Evolutionary conservation across 1,140 invertebrate species (phyloP).

Genomic region (Zaprionus tsacasi): DNA sequence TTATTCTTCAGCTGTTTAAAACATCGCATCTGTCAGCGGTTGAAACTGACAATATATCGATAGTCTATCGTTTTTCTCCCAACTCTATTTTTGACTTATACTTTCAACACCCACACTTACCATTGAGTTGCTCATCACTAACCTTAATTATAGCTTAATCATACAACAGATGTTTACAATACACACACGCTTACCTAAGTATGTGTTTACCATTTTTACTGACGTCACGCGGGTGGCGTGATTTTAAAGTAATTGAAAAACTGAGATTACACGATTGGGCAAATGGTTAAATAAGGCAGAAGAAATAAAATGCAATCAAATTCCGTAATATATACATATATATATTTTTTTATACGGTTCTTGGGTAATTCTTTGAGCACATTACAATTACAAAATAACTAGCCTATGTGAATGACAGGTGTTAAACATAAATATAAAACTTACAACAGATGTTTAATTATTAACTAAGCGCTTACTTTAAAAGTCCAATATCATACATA

Average conservation of each 20-base stretch:
- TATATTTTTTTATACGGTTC: constrained; percentile 37
- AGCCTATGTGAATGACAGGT: constrained; percentile 63
- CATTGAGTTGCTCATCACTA: background rate
- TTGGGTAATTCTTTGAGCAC: constrained; percentile 63
- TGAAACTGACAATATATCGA: background rate
- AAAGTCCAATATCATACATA: constrained; percentile 55
- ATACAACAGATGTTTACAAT: background rate
- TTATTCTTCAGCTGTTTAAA: too few relatives aligned
- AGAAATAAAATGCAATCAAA: background rate
- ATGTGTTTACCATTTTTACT: background rate
- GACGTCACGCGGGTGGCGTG: constrained; percentile 46
- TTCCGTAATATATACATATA: constrained; percentile 36
- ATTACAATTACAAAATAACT: constrained; percentile 53
- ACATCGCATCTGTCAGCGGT: background rate
- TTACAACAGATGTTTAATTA: constrained; percentile 37
- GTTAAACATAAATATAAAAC: constrained; percentile 80
- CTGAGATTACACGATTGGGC: background rate
- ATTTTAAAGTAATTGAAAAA: background rate
- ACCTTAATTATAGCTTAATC: background rate
- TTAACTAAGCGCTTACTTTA: constrained; percentile 40
- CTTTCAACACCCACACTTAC: background rate
- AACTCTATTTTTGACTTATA: background rate
- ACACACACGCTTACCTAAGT: background rate
- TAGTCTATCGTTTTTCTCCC: background rate
- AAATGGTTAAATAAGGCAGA: constrained; percentile 3